Evolutionary conservation across 2,113 vertebrate species (phyloP).

Genomic region (Pangasianodon hypophthalmus): DNA sequence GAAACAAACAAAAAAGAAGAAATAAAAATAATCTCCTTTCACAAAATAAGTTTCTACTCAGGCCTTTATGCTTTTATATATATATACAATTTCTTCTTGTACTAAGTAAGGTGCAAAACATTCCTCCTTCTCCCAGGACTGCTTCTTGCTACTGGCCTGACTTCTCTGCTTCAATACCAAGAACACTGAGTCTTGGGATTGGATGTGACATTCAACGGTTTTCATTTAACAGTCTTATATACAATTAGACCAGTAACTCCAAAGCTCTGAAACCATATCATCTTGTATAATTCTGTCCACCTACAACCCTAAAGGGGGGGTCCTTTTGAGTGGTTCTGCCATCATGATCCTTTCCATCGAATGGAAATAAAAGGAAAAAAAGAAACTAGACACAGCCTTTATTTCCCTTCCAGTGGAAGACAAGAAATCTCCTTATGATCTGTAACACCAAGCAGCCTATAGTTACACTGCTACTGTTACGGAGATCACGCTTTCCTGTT

Average conservation of each 20-base stretch:
- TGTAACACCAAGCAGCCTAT: constrained; percentile 8
- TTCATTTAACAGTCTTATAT: constrained; percentile 45
- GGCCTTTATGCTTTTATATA: constrained; percentile 80
- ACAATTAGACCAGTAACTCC: constrained; percentile 44
- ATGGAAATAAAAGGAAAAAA: constrained; percentile 41
- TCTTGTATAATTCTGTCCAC: constrained; percentile 27
- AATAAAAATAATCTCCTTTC: constrained; percentile 75
- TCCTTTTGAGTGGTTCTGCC: constrained; percentile 35
- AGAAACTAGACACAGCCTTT: constrained; percentile 72
- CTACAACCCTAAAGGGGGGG: background rate
- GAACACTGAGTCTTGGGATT: constrained; percentile 52
- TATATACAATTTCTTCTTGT: constrained; percentile 64
- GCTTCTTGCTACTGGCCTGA: constrained; percentile 76
- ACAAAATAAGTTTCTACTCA: constrained; percentile 88
- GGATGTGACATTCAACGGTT: constrained; percentile 45
- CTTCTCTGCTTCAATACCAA: constrained; percentile 68
- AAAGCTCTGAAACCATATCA: constrained; percentile 34
- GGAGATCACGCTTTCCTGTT: constrained; percentile 43
- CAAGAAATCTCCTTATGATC: constrained; percentile 75
- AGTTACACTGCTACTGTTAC: constrained; percentile 32
- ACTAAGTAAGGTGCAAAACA: constrained; percentile 89
- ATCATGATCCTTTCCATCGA: constrained; percentile 38
- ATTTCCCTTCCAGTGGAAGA: constrained; percentile 81
- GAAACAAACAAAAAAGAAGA: constrained; percentile 68
- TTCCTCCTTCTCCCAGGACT: constrained; percentile 77